These are phyloP conservation scores for Neodiprion fabricii DNA, from an alignment of 1,140 invertebrate genomes.

Conservation along the genomic window DNA sequence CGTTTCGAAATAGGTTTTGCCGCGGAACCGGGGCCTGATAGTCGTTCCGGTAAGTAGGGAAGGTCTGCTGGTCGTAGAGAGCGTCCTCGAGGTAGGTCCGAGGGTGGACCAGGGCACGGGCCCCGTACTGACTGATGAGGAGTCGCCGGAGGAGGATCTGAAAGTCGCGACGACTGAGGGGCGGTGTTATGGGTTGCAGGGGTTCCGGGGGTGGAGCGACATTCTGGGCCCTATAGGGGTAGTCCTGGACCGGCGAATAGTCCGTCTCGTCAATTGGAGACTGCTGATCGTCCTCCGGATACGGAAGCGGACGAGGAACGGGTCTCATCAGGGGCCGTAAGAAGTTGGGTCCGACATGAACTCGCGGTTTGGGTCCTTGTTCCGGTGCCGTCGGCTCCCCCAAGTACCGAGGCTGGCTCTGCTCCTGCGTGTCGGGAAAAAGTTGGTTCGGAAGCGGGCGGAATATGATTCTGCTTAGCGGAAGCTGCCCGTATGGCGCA, in stretches of 20 bases:
- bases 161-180: conserved; percentile 55
- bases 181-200: conserved; percentile 51
- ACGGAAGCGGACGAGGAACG: conserved; percentile 35
- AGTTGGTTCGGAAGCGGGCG: conserved; percentile 41
- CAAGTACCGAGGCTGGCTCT: conserved; percentile 49
- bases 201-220: conserved; percentile 53
- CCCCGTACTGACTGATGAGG: conserved; percentile 54
- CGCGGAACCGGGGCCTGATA: conserved; percentile 43
- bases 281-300: conserved; percentile 9
- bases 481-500: conserved; percentile 40
- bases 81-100: conserved; percentile 56
- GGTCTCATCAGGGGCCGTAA: conserved; percentile 31
- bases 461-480: conserved; percentile 44
- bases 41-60: conserved; percentile 48
- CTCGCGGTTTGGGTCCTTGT: conserved; percentile 32
- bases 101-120: conserved; percentile 53
- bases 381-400: conserved; percentile 42
- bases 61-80: conserved; percentile 55
- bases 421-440: conserved; percentile 47
- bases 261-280: conserved; percentile 37
- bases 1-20: conserved; percentile 50
- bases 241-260: conserved; percentile 44
- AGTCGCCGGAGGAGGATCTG: conserved; percentile 50
- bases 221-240: conserved; percentile 42
- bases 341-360: conserved; percentile 38